Conservation (phyloP, 2,888 invertebrate genomes). For the Agrotis clavis region DNA sequence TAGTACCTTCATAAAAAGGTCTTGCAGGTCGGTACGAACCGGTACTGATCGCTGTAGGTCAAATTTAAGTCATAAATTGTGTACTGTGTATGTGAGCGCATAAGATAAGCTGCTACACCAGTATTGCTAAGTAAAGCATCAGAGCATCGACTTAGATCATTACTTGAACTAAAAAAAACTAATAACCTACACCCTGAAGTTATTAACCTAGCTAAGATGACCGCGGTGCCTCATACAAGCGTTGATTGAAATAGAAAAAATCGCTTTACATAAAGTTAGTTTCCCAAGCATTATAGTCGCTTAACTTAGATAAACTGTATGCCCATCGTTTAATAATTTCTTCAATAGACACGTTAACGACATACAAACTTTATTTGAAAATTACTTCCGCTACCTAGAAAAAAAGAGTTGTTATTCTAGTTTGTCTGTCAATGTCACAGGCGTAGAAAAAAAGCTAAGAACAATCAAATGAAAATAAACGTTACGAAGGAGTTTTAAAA, state of each 20-base stretch:
- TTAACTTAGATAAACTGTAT: slow-evolving; percentile 13
- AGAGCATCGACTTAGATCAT: too few species aligned
- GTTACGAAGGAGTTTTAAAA: slow-evolving; percentile 9
- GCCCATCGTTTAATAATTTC: slow-evolving; percentile 28
- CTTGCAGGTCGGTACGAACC: too few species aligned
- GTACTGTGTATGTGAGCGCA: too few species aligned
- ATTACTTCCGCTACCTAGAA: slow-evolving; percentile 46
- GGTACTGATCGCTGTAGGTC: too few species aligned
- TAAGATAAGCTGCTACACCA: too few species aligned
- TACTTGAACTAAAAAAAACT: too few species aligned
- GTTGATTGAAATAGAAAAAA: slow-evolving; percentile 3
- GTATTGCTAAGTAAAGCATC: too few species aligned
- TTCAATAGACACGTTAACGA: slow-evolving; percentile 34
- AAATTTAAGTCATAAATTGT: too few species aligned
- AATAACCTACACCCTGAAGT: too few species aligned
- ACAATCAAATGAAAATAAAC: slow-evolving; percentile 32
- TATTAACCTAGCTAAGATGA: slow-evolving; percentile 11
- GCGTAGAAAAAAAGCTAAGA: slow-evolving; percentile 11
- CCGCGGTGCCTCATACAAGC: not conserved
- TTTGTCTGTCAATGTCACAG: slow-evolving; percentile 41
- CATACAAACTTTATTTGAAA: slow-evolving; percentile 21
- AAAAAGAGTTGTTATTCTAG: slow-evolving; percentile 38
- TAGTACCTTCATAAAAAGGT: too few species aligned
- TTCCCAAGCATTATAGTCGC: too few species aligned
- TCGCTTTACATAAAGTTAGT: not conserved